Conservation (phyloP, 1,140 invertebrate species). For the Caerostris darwini region DNA sequence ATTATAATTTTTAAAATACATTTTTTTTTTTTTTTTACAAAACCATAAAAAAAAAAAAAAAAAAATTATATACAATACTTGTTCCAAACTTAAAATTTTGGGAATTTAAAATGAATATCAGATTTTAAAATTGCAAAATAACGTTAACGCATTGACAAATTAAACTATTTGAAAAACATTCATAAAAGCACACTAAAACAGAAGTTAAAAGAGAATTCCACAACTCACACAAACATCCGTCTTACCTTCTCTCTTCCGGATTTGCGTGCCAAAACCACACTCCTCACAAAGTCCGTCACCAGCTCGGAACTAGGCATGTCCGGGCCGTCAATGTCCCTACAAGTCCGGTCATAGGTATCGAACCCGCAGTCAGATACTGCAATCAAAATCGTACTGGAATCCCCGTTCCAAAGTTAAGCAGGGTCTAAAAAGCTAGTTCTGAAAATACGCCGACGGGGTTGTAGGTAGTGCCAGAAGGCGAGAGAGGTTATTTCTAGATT, state of each 20-base stretch:
- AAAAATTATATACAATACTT: no score
- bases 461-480: not conserved
- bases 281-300: slow-evolving; percentile 59
- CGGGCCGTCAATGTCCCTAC: not conserved
- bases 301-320: slow-evolving; percentile 65
- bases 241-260: slow-evolving; percentile 11
- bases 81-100: no score
- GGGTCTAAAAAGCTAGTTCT: not conserved
- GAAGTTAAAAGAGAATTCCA: no score
- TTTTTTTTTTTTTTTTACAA: no score
- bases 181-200: not conserved
- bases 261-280: slow-evolving; percentile 17
- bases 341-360: not conserved
- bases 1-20: no score
- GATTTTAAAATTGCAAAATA: no score
- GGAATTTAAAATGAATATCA: no score
- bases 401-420: not conserved
- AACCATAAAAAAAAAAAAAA: no score
- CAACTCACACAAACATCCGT: not conserved
- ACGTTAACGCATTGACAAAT: no score
- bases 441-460: slow-evolving; percentile 22
- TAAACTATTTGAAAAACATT: not conserved
- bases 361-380: not conserved
- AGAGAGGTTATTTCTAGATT: slow-evolving; percentile 10
- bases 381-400: not conserved